Conservation (phyloP, 1,140 invertebrate species). For the Thrips palmi region DNA sequence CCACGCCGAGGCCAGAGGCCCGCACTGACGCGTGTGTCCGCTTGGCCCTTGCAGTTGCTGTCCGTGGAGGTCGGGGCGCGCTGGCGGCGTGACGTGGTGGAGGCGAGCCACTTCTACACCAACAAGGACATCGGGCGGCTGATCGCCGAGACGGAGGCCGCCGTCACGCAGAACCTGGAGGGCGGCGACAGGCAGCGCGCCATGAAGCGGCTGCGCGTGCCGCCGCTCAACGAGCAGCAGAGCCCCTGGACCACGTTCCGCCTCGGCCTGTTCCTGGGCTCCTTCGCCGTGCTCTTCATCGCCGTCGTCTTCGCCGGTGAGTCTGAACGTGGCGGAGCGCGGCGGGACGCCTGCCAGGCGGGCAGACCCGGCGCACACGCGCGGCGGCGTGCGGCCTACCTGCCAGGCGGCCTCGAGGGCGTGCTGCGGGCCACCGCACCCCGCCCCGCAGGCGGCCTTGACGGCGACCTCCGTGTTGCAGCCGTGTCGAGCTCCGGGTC, state of each 20-base stretch:
- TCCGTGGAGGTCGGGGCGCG: slow-evolving; percentile 36
- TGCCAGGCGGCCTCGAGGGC: slow-evolving; percentile 18
- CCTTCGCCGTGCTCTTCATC: slow-evolving; percentile 57
- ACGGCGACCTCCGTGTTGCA: slow-evolving; percentile 13
- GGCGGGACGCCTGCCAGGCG: background rate
- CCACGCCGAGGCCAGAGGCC: too few species aligned
- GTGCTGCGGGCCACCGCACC: slow-evolving; percentile 25
- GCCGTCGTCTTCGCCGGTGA: slow-evolving; percentile 53
- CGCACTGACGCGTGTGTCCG: too few species aligned
- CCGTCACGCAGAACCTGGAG: slow-evolving; percentile 68
- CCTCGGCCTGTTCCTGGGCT: slow-evolving; percentile 64
- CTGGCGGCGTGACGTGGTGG: slow-evolving; percentile 65
- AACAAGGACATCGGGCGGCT: slow-evolving; percentile 77
- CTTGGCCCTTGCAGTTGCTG: slow-evolving; percentile 25
- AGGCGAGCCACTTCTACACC: slow-evolving; percentile 63
- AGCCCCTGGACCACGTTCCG: slow-evolving; percentile 70
- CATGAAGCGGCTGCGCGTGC: slow-evolving; percentile 74
- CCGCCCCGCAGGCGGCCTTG: too few species aligned
- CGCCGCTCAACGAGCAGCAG: slow-evolving; percentile 67
- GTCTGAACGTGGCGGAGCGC: slow-evolving; percentile 11
- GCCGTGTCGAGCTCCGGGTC: slow-evolving; percentile 25
- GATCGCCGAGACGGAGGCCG: slow-evolving; percentile 64
- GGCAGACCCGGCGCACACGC: background rate
- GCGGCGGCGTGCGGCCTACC: too few species aligned
- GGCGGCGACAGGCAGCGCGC: slow-evolving; percentile 63